Base-by-base conservation (phyloP, 2,888 invertebrate species). In the Noctuana brunneofusca region DNA sequence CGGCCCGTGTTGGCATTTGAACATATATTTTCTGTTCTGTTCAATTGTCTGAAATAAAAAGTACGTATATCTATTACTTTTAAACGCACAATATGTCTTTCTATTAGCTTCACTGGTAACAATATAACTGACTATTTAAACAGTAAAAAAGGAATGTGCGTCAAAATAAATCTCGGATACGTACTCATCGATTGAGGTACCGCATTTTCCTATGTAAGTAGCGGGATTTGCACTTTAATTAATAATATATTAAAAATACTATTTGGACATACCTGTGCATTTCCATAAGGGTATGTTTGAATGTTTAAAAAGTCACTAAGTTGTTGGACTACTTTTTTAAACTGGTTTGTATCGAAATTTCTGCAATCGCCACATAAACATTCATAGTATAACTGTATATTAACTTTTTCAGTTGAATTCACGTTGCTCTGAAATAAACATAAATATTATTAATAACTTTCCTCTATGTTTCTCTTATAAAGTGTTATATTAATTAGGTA, bases 1-100 rank as follows among this genome's bases (percentile, higher is more conserved):
- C 1, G 81, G 76, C 16, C 95, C 95, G 77, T 96, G 96, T 75
- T 96, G 96, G 74, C 96, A 96, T n/a, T 86, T 83, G 76, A 96
- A 96, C 57, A 68, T 66, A 18, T 71, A 64, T 16, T 59, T 66
- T 0, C 75, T 78, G 38, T 73, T 65, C 0, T 65, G 59, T 14
- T 69, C 64, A 3, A 56, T 12, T 1, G 69, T 73, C 58, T 80
- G 74, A 65, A 65, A 59, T 52, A 64, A 48, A 30, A 24, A n/a
- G 4, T 48, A 24, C 2, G n/a, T 38, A n/a, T 5, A 5, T 24
- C 3, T 24, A 24, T 24, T 24, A 24, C 5, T 24, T 24, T 24
- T 5, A 24, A 5, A 24, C 3, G 24, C 5, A 24, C 24, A 24
- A 24, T n/a, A n/a, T n/a, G n/a, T n/a, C n/a, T n/a, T n/a, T n/a